Evolutionary conservation across 1,140 invertebrate genomes (phyloP), one percentile per base, ranked within the genome.

Genomic region (Neoseiulus cucumeris): DNA sequence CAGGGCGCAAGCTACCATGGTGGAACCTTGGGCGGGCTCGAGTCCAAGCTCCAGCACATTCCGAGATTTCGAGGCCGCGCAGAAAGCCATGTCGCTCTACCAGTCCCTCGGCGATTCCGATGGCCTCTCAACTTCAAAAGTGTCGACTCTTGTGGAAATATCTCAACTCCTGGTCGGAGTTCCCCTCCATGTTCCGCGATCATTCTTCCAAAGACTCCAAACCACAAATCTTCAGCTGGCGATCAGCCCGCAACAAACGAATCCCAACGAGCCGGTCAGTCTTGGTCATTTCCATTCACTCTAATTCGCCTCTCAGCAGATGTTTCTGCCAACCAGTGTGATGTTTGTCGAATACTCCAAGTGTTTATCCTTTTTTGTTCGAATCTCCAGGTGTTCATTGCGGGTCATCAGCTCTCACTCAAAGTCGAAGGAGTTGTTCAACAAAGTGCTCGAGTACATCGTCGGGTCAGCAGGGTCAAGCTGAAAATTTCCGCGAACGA

Each of bases 121-220:
- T n/a, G 64, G 42, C 30, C 42, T 42, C 28, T 42, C 42, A 6
- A 44, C 64, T 47, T 28, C 45, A 17, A 59, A 59, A 20, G 51
- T 87, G 7, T 82, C 84, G 64, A 80, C 82, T 29, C 75, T 89
- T 22, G 78, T 83, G 67, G 79, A 81, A 44, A 82, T 84, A 66
- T 82, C 84, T 0, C 78, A 81, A 44, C 76, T 83, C n/a, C 72
- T 89, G 42, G 78, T 82, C 41, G 79, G 79, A 66, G 80, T 83
- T 18, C 82, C 83, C 25, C 73, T 88, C 7, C 81, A 84, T 42
- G 81, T 87, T 70, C 87, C 91, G 18, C 79, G 91, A 42, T 91
- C 85, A 72, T 90, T 90, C 74, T 93, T 90, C 77, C 89, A 93
- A 80, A 82, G 84, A 6, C 76, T 91, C 9, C 89, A 92, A 74